Evolutionary conservation across 2,113 vertebrate genomes (phyloP).

Genomic region (Butorides virescens): DNA sequence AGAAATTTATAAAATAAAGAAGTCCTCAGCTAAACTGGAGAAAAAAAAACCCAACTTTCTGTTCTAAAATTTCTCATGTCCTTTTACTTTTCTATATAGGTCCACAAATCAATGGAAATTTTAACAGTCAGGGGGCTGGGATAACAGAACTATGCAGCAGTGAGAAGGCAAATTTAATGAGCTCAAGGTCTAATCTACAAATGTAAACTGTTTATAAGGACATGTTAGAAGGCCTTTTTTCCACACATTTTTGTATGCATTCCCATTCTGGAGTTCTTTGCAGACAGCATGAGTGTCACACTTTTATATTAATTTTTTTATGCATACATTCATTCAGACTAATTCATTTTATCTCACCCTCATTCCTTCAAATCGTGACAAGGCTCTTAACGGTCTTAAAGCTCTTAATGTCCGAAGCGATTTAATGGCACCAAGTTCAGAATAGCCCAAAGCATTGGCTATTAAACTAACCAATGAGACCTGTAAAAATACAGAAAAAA

Average conservation of each 20-base stretch:
- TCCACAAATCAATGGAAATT: neutral
- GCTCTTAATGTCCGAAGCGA: conserved; percentile 94
- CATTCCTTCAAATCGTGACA: conserved; percentile 99
- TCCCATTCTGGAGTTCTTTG: neutral
- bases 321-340: conserved; percentile 8
- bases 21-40: neutral
- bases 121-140: neutral
- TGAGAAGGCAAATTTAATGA: neutral
- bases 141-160: neutral
- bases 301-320: neutral
- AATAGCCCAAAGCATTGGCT: conserved; percentile 87
- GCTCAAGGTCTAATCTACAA: neutral
- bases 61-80: neutral
- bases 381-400: conserved; percentile 93
- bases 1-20: neutral
- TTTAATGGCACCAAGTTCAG: conserved; percentile 92
- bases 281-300: neutral
- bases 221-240: neutral
- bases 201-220: neutral
- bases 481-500: conserved; percentile 66
- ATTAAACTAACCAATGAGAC: conserved; percentile 93
- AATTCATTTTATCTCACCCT: conserved; percentile 84
- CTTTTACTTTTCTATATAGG: neutral
- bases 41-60: neutral
- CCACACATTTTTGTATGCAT: neutral